phyloP scores from a whole-genome alignment of 2,797 vertebrate species.

The Lemur catta region DNA sequence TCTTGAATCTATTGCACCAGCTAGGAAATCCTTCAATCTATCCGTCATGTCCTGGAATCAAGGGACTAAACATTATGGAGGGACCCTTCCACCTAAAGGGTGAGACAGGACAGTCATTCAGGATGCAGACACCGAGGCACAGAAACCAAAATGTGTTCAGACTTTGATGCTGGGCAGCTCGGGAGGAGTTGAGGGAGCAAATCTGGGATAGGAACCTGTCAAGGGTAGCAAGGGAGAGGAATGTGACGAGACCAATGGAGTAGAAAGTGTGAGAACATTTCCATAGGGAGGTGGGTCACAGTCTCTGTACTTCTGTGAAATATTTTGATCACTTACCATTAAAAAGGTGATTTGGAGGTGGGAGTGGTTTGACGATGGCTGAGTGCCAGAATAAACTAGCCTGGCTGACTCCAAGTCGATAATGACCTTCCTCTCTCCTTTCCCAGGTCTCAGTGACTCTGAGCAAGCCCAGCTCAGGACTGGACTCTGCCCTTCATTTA shows the following conservation, averaged over 20 bases:
- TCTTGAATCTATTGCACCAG: neutral
- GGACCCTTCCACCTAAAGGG: neutral
- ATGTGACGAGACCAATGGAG: neutral
- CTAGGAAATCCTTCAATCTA: neutral
- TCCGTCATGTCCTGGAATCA: neutral
- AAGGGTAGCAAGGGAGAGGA: neutral
- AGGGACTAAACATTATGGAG: neutral
- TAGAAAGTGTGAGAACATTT: neutral
- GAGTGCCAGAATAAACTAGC: neutral
- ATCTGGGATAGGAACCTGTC: neutral
- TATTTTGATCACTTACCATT: neutral
- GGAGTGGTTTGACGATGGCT: neutral
- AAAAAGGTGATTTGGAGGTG: neutral
- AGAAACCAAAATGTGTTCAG: neutral
- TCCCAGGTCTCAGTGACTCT: constrained; percentile 61
- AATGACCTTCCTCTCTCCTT: neutral
- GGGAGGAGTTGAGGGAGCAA: neutral
- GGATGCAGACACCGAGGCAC: neutral
- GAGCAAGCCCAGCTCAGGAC: neutral
- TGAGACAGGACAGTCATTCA: neutral
- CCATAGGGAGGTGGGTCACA: neutral
- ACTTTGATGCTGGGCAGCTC: neutral
- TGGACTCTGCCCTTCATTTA: constrained; percentile 38
- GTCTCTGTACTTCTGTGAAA: neutral
- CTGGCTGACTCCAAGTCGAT: neutral